These are phyloP conservation scores for Platorchestia sp. DNA, from an alignment of 1,140 invertebrate species.

Conservation along the genomic window DNA sequence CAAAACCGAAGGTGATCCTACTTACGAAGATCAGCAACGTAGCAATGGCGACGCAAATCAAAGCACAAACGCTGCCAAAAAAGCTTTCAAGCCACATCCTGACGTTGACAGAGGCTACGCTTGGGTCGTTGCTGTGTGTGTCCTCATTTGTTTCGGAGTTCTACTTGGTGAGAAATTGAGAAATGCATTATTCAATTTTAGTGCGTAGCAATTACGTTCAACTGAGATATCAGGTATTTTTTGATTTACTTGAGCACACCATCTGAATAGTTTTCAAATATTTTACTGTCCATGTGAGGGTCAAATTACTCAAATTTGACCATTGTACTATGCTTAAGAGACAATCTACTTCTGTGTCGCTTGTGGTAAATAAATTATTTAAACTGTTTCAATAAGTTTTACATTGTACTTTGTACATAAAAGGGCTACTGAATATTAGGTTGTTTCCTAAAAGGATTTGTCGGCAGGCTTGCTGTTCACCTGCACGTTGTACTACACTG, in stretches of 20 bases:
- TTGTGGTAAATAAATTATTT: neutral
- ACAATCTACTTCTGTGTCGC: no score
- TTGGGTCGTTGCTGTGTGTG: conserved; percentile 68
- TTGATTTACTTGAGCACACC: no score
- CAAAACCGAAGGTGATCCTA: neutral
- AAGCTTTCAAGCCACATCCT: conserved; percentile 43
- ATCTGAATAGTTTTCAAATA: no score
- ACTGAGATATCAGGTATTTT: no score
- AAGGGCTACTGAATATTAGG: neutral
- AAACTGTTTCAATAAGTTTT: neutral
- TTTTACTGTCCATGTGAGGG: no score
- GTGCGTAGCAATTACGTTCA: neutral
- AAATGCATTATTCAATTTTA: neutral
- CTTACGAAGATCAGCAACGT: neutral
- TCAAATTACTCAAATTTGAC: no score
- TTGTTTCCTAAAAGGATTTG: neutral
- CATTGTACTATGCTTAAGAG: no score
- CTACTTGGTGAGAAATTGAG: conserved; percentile 62
- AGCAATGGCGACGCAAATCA: neutral
- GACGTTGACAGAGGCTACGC: conserved; percentile 69
- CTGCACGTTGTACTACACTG: conserved; percentile 68
- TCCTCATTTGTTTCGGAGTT: conserved; percentile 64
- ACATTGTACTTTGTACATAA: neutral
- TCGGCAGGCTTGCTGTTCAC: conserved; percentile 67
- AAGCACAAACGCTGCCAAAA: neutral